phyloP scores from a whole-genome alignment of 2,888 invertebrate genomes.

The Scrobipalpa atriplicella region DNA sequence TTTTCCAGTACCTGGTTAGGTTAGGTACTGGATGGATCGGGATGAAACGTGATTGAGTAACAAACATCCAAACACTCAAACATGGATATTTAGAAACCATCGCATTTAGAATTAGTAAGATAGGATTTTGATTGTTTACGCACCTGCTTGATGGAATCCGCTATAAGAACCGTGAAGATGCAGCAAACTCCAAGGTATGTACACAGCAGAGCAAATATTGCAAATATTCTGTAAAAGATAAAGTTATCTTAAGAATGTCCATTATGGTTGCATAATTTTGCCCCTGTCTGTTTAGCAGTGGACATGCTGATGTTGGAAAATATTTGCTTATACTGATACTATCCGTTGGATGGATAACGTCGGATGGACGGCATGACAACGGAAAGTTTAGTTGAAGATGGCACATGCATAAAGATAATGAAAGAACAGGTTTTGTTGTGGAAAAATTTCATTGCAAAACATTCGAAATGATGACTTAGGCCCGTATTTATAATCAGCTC shows the following conservation, averaged over 20 bases:
- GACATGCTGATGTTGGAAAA: neutral
- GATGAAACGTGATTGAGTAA: too few relatives aligned
- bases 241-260: neutral
- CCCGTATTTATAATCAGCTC: too few relatives aligned
- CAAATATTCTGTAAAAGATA: conserved; percentile 64
- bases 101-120: neutral
- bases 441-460: too few relatives aligned
- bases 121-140: neutral
- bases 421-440: too few relatives aligned
- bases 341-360: neutral
- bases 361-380: neutral
- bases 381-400: neutral
- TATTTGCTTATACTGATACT: neutral
- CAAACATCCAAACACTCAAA: too few relatives aligned
- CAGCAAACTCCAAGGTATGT: conserved; percentile 88
- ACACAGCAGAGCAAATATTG: conserved; percentile 85
- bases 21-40: too few relatives aligned
- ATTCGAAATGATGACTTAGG: too few relatives aligned
- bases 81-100: too few relatives aligned
- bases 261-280: neutral
- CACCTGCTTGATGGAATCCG: conserved; percentile 86
- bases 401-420: neutral
- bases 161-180: conserved; percentile 90
- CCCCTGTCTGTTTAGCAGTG: neutral
- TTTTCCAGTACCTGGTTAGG: too few relatives aligned